Conservation (phyloP, 2,113 vertebrate species). For the Perognathus longimembris region DNA sequence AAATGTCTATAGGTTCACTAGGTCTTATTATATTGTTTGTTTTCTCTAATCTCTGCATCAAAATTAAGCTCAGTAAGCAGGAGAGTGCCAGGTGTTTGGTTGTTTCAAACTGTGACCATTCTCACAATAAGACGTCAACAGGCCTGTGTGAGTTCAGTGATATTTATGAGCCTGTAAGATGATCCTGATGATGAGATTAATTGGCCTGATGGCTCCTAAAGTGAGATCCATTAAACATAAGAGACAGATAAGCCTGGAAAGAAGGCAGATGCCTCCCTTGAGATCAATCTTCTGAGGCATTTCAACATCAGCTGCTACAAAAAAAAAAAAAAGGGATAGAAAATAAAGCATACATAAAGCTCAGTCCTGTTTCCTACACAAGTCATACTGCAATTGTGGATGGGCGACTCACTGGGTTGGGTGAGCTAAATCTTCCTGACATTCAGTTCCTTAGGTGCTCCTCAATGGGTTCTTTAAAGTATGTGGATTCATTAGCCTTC, state of each 20-base stretch:
- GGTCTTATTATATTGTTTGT: not conserved
- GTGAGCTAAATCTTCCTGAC: not conserved
- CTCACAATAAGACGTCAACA: not conserved
- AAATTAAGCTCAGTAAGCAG: not conserved
- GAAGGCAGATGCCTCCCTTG: conserved; percentile 35
- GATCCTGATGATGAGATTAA: conserved; percentile 57
- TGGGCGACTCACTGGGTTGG: not conserved
- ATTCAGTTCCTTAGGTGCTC: not conserved
- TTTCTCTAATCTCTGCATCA: not conserved
- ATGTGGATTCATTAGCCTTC: not conserved
- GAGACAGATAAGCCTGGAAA: conserved; percentile 42
- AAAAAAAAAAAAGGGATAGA: conserved; percentile 30
- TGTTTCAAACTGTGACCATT: not conserved
- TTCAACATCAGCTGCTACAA: conserved; percentile 45
- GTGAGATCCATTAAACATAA: conserved; percentile 52
- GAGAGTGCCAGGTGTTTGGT: not conserved
- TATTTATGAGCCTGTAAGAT: conserved; percentile 38
- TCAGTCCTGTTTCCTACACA: not conserved
- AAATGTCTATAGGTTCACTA: not conserved
- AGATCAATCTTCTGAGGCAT: not conserved
- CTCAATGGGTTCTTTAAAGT: not conserved
- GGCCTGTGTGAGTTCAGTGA: not conserved
- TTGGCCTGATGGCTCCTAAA: conserved; percentile 52
- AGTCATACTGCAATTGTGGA: not conserved
- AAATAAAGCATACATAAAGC: not conserved